A percentile compares a stretch with the other conserved stretches of the same genome.
Evolutionary conservation across 2,888 invertebrate genomes (phyloP).

Genomic region (Drosophila pegasa): DNA sequence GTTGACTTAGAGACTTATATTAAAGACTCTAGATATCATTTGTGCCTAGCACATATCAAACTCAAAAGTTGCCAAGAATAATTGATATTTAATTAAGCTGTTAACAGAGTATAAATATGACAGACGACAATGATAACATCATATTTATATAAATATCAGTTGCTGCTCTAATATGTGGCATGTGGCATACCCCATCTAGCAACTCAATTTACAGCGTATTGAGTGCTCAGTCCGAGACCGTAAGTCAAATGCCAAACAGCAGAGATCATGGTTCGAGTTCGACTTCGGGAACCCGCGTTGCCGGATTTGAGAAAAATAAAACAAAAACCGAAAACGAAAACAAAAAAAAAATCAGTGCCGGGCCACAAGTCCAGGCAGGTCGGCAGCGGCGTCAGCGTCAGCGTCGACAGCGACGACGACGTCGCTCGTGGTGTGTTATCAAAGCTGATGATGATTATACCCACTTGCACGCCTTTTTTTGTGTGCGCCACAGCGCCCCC

Average conservation of each 20-base stretch:
- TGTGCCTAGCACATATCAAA: not conserved
- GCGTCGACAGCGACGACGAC: constrained; percentile 16
- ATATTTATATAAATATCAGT: not conserved
- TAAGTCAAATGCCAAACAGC: constrained; percentile 79
- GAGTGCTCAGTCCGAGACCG: constrained; percentile 51
- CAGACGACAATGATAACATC: not conserved
- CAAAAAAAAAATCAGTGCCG: constrained; percentile 9
- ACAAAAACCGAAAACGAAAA: constrained; percentile 5
- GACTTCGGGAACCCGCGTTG: constrained; percentile 46
- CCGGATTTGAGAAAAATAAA: constrained; percentile 1
- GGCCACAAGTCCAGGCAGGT: constrained; percentile 45
- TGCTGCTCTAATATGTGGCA: not conserved
- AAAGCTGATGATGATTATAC: constrained; percentile 83
- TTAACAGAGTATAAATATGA: too few species aligned
- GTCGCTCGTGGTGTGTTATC: constrained; percentile 81
- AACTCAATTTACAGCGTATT: constrained; percentile 4
- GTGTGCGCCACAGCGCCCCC: constrained; percentile 27
- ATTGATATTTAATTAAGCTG: not conserved
- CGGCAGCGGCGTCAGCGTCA: constrained; percentile 32
- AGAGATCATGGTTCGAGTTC: constrained; percentile 64
- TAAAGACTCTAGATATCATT: not conserved
- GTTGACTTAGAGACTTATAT: not conserved
- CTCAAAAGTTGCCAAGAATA: not conserved
- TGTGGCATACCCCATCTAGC: not conserved
- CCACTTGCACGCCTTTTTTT: constrained; percentile 78